These are phyloP conservation scores for Eupithecia insigniata DNA, from an alignment of 2,888 invertebrate species.

Conservation along the genomic window DNA sequence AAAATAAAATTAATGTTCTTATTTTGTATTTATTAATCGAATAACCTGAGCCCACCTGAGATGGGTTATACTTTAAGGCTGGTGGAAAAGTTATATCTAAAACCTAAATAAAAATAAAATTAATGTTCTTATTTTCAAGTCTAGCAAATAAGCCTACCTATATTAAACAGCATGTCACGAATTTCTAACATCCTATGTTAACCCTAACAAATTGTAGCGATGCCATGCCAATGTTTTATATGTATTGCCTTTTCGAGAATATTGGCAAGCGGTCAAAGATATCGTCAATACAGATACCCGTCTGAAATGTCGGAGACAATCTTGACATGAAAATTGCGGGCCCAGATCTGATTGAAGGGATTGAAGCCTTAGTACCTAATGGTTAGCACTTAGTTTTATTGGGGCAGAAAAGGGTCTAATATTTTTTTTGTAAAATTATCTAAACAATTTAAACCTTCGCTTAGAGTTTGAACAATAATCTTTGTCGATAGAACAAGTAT, in stretches of 20 bases:
- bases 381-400: conserved; percentile 1
- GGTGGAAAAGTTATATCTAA: no score
- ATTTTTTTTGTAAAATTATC: no score
- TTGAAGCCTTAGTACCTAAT: not conserved
- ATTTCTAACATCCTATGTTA: conserved; percentile 10
- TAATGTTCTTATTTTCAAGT: not conserved
- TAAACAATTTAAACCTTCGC: not conserved
- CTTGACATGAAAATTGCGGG: conserved; percentile 7
- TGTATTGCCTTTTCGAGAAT: conserved; percentile 20
- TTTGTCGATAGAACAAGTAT: not conserved
- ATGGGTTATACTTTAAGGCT: no score
- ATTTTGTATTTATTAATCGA: no score
- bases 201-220: conserved; percentile 13
- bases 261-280: conserved; percentile 31
- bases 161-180: not conserved
- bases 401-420: not conserved
- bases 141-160: not conserved
- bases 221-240: conserved; percentile 16
- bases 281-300: conserved; percentile 6
- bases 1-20: not conserved
- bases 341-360: conserved; percentile 2
- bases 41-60: no score
- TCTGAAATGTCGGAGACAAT: not conserved
- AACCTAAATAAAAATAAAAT: not conserved
- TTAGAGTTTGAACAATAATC: not conserved